Base-by-base conservation (phyloP, 1,140 invertebrate genomes). In the Papilio aristodemus region DNA sequence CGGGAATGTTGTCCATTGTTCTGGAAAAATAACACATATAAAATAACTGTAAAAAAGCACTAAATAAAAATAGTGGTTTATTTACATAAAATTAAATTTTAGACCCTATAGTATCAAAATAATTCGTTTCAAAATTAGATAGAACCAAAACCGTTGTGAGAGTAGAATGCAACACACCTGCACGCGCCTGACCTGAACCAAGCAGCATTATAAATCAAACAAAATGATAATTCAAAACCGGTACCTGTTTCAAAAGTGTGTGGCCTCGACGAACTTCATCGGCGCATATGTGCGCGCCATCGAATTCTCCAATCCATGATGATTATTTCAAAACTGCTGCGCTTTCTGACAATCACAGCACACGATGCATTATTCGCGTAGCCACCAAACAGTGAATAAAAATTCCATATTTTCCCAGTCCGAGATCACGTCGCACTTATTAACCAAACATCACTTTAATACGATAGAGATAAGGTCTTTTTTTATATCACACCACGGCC, bases 211-310 rank as follows among this genome's bases (percentile, higher is more conserved):
- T 85, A 89, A 91, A 89, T 89, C 85, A 89, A 89, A 89, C 80
- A 88, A 87, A 88, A 91, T 84, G 83, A 89, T 89, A 89, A 86
- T 85, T 78, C 79, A 87, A 91, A 91, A 91, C 89, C 86, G 89
- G 89, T 91, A 91, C 89, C 89, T 91, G 83, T 85, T 89, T 85
- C 74, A 91, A 90, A 88, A 87, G 83, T 73, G 81, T 84, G 76
- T 83, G 79, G 80, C 80, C 84, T 90, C 82, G 83, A 78, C 81
- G 75, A 76, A 79, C 86, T 87, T 87, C 85, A 86, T 77, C 83
- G 81, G 76, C 75, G 76, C 68, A 73, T 80, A 77, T 76, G 75
- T 68, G 74, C 74, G 74, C 77, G 78, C 78, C 83, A 80, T 74
- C 76, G 73, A 71, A 82, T 83, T 80, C 79, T 83, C 83, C 83